A percentile compares a stretch with the other conserved stretches of the same genome.
phyloP scores from a whole-genome alignment of 2,113 vertebrate species.

The Datnioides undecimradiatus region DNA sequence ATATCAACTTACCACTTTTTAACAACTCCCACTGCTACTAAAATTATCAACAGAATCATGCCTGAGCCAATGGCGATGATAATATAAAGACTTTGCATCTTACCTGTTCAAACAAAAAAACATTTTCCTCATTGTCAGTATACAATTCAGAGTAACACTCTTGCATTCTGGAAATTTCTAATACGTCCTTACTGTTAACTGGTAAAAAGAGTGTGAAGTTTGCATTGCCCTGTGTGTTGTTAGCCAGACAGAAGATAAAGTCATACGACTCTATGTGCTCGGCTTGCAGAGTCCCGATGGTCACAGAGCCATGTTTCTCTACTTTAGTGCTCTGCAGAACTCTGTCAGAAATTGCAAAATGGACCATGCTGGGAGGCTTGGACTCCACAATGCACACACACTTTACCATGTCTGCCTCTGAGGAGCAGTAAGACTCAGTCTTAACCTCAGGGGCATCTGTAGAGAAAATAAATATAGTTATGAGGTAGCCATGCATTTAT shows the following conservation, averaged over 20 bases:
- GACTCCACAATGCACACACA: conserved; percentile 80
- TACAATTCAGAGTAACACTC: not conserved
- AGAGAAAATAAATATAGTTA: not conserved
- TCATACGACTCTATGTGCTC: conserved; percentile 27
- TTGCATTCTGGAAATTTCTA: not conserved
- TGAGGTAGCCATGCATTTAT: not conserved
- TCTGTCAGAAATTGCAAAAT: conserved; percentile 58
- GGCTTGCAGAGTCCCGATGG: conserved; percentile 48
- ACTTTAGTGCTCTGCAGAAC: conserved; percentile 28
- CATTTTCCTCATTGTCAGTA: not conserved
- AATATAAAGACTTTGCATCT: conserved; percentile 36
- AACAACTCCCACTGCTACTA: conserved; percentile 41
- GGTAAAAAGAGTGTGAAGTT: conserved; percentile 49
- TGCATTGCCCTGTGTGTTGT: conserved; percentile 64
- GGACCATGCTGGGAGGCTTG: conserved; percentile 64
- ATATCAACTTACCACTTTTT: conserved; percentile 68
- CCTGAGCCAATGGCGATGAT: conserved; percentile 33
- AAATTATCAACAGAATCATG: conserved; percentile 40
- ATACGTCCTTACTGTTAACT: conserved; percentile 38
- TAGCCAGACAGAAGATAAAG: conserved; percentile 72
- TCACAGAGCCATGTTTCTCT: conserved; percentile 55
- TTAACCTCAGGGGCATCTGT: conserved; percentile 79
- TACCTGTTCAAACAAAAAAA: conserved; percentile 60
- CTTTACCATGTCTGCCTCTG: conserved; percentile 5
- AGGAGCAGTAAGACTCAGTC: conserved; percentile 66